Evolutionary conservation across 2,113 vertebrate species (phyloP), one percentile per base, ranked within the genome.

Genomic region (Psittacula cyanocephala): DNA sequence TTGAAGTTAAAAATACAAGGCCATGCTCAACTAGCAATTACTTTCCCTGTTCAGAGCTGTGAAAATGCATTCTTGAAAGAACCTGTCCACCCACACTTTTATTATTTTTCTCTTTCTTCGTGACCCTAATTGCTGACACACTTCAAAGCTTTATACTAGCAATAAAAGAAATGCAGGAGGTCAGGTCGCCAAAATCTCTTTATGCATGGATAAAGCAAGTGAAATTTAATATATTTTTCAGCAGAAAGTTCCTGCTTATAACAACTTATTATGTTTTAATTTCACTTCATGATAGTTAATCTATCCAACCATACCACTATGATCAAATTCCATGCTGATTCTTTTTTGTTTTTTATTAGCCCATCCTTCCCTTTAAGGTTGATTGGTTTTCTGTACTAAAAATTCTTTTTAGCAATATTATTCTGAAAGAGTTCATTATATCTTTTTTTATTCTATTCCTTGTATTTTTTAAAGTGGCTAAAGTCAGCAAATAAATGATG

Each of bases 281-380:
- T 96, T 96, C 50, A 65, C 43, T 95, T 94, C 86, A 89, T 70
- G 67, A 71, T 76, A 85, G 23, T 92, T 95, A 94, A 93, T 95
- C 68, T 81, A 55, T 44, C 57, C 39, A 91, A 11, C 22, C 53
- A 57, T 90, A 49, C 29, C 13, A 71, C 64, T 70, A 55, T 74
- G 43, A 79, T 96, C 7, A 93, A 67, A 52, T 44, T 63, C 82
- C 70, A 81, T 83, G 49, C 43, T 90, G 50, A 60, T 92, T 89
- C 11, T 92, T 70, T 89, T 95, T 31, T 71, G 28, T 80, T 88
- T 97, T 91, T 79, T 88, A 86, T 81, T 78, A 46, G 27, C 7
- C 9, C 17, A 43, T 75, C 17, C 28, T 93, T 83, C 13, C 52
- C 17, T 57, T 88, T 81, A 63, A 88, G 39, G 46, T 18, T n/a